phyloP scores from a whole-genome alignment of 1,140 invertebrate genomes.

The Ips typographus region DNA sequence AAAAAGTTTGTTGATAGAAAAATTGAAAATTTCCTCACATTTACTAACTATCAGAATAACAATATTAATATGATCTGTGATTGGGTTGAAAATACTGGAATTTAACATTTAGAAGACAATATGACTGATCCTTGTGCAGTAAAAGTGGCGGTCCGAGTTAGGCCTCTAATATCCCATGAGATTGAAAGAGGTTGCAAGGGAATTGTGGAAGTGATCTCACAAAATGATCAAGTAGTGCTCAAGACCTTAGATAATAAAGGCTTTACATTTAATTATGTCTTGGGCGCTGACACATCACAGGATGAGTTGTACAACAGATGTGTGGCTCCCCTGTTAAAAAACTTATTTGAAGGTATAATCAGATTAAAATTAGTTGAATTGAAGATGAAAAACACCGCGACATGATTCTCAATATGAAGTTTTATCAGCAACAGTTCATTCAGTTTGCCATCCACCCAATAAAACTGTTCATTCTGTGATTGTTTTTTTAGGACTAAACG shows the following conservation, averaged over 20 bases:
- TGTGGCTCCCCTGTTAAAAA: slow-evolving; percentile 72
- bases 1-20: too few species aligned
- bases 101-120: too few species aligned
- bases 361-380: neutral
- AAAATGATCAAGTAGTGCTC: slow-evolving; percentile 71
- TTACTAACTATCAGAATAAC: too few species aligned
- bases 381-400: neutral
- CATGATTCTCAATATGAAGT: too few species aligned
- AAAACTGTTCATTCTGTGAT: too few species aligned
- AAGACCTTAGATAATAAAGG: slow-evolving; percentile 65
- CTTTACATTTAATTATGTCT: slow-evolving; percentile 90
- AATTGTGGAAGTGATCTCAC: slow-evolving; percentile 63
- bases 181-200: slow-evolving; percentile 65
- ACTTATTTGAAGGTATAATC: slow-evolving; percentile 78
- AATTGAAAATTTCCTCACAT: too few species aligned
- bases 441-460: too few species aligned
- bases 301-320: slow-evolving; percentile 75
- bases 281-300: slow-evolving; percentile 69
- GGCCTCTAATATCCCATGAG: slow-evolving; percentile 76
- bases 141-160: slow-evolving; percentile 76
- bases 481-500: slow-evolving; percentile 71
- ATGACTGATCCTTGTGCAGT: slow-evolving; percentile 46
- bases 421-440: too few species aligned
- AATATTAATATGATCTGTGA: too few species aligned
- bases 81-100: too few species aligned